Evolutionary conservation across 2,888 invertebrate species (phyloP).

Genomic region (Julus scanicus): DNA sequence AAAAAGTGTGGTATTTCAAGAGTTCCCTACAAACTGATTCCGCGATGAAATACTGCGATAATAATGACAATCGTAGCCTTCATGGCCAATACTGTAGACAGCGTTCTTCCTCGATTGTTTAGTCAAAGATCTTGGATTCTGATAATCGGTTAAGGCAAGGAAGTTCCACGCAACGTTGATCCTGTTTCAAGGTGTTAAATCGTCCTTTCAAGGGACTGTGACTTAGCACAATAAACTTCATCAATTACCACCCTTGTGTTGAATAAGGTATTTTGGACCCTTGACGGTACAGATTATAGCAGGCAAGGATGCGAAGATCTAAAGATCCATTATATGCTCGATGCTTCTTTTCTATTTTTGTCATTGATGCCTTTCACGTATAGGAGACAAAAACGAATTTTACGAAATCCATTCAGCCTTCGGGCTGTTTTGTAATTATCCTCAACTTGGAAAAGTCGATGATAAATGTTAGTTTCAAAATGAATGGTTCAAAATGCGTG

Average conservation of each 20-base stretch:
- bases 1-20: no score
- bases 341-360: slow-evolving; percentile 14
- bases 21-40: no score
- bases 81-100: no score
- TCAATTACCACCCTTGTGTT: not conserved
- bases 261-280: slow-evolving; percentile 20
- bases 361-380: not conserved
- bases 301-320: not conserved
- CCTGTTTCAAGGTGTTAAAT: not conserved
- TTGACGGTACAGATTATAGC: not conserved
- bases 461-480: not conserved
- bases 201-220: not conserved
- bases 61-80: no score
- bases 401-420: not conserved
- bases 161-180: not conserved
- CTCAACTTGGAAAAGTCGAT: not conserved
- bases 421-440: not conserved
- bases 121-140: no score
- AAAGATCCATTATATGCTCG: not conserved
- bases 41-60: no score
- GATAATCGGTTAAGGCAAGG: no score
- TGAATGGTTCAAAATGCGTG: no score
- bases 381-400: not conserved
- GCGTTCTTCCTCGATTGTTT: no score
- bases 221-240: slow-evolving; percentile 17